A percentile compares a stretch with the other conserved stretches of the same genome.
Conservation (phyloP, 2,113 vertebrate species). For the Antennarius striatus region DNA sequence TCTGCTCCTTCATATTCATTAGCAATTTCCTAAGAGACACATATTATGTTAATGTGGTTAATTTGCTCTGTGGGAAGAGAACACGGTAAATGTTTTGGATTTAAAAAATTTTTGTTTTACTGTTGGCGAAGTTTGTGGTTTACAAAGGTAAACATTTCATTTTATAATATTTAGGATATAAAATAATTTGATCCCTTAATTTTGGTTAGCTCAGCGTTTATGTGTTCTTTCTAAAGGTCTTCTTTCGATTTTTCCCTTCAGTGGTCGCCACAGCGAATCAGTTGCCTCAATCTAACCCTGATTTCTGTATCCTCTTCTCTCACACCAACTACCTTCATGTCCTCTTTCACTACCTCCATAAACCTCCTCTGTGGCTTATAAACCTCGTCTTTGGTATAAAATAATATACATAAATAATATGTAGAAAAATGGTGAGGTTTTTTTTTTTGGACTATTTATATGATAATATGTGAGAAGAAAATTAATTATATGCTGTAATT, state of each 20-base stretch:
- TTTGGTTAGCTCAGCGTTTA: not conserved
- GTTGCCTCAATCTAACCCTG: too few species aligned
- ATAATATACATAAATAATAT: not conserved
- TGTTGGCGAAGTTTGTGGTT: not conserved
- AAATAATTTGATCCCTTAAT: not conserved
- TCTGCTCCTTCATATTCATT: slow-evolving; percentile 49
- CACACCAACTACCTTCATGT: too few species aligned
- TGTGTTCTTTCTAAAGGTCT: slow-evolving; percentile 2
- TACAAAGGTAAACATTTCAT: not conserved
- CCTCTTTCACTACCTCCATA: too few species aligned
- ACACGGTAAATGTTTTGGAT: not conserved
- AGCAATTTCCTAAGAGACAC: slow-evolving; percentile 41
- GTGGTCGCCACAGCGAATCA: too few species aligned
- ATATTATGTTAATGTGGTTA: not conserved
- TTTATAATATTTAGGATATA: not conserved
- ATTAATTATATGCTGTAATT: not conserved
- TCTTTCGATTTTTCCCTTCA: not conserved
- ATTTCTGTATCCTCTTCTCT: too few species aligned
- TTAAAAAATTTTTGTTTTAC: not conserved
- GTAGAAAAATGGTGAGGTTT: not conserved
- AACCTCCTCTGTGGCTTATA: too few species aligned
- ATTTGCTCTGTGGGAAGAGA: not conserved
- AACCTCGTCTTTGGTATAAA: too few species aligned
- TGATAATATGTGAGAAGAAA: not conserved
- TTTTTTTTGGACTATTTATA: slow-evolving; percentile 11